These are phyloP conservation scores for Paramisgurnus dabryanus DNA, from an alignment of 2,113 vertebrate species.

Conservation along the genomic window DNA sequence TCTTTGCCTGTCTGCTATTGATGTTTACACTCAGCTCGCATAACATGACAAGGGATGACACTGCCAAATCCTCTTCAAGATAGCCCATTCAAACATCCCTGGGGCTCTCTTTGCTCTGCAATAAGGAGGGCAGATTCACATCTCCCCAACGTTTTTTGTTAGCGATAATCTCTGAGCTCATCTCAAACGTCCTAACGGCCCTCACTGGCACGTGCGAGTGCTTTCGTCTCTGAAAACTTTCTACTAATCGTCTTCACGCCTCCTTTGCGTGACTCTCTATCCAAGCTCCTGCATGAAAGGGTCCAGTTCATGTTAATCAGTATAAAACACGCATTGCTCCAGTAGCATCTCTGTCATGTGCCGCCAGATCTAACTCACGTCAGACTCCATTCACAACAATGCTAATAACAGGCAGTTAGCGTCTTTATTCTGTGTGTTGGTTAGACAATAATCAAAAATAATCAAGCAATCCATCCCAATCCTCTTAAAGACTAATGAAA, in stretches of 20 bases:
- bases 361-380: conserved; percentile 28
- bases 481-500: conserved; percentile 61
- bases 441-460: conserved; percentile 71
- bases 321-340: conserved; percentile 64
- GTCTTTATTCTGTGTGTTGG: conserved; percentile 57
- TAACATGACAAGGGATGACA: conserved; percentile 58
- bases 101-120: conserved; percentile 68
- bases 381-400: conserved; percentile 58
- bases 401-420: conserved; percentile 72
- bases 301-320: conserved; percentile 62
- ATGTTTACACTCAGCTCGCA: conserved; percentile 55
- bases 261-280: conserved; percentile 44
- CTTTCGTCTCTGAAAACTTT: conserved; percentile 45
- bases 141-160: conserved; percentile 62
- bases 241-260: conserved; percentile 53
- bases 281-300: conserved; percentile 64
- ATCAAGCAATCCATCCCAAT: conserved; percentile 62
- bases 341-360: conserved; percentile 34
- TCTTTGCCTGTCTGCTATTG: conserved; percentile 58
- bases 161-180: conserved; percentile 60
- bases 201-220: conserved; percentile 6
- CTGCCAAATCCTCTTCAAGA: conserved; percentile 58
- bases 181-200: conserved; percentile 47
- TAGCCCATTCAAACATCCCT: conserved; percentile 62
- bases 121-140: conserved; percentile 60